A percentile compares a stretch with the other conserved stretches of the same genome.
Conservation (phyloP, 2,888 invertebrate species). For the Lochmaea crataegi region DNA sequence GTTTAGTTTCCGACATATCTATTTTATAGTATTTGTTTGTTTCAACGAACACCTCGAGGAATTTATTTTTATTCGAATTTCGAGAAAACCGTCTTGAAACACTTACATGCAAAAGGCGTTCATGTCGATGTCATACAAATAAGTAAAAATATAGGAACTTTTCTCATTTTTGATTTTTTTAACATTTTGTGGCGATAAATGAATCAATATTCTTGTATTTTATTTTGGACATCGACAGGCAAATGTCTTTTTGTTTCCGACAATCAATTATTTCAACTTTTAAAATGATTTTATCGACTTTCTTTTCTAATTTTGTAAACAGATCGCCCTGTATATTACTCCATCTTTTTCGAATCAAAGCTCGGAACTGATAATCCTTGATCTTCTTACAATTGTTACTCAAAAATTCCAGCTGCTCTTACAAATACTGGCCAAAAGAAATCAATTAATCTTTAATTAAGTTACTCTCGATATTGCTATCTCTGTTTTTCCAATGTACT, state of each 20-base stretch:
- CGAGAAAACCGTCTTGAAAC: not conserved
- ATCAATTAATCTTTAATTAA: constrained; percentile 1
- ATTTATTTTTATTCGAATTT: constrained; percentile 8
- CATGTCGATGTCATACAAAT: not conserved
- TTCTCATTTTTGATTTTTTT: too few relatives aligned
- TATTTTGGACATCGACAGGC: too few relatives aligned
- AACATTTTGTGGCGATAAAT: too few relatives aligned
- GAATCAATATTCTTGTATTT: too few relatives aligned
- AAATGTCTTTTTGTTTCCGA: too few relatives aligned
- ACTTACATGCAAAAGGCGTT: not conserved
- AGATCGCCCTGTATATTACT: not conserved
- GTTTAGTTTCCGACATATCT: not conserved
- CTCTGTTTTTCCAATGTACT: not conserved
- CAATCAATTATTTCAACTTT: too few relatives aligned
- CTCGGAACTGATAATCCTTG: not conserved
- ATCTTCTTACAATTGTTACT: not conserved
- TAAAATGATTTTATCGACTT: too few relatives aligned
- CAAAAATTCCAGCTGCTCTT: not conserved
- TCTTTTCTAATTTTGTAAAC: not conserved
- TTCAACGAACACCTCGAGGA: not conserved
- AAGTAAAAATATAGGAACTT: too few relatives aligned
- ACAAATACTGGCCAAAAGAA: not conserved
- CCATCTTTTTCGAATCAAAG: not conserved
- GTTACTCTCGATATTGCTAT: not conserved
- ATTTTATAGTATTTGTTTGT: not conserved